phyloP scores from a whole-genome alignment of 2,888 invertebrate species.

The Torymus texanus region DNA sequence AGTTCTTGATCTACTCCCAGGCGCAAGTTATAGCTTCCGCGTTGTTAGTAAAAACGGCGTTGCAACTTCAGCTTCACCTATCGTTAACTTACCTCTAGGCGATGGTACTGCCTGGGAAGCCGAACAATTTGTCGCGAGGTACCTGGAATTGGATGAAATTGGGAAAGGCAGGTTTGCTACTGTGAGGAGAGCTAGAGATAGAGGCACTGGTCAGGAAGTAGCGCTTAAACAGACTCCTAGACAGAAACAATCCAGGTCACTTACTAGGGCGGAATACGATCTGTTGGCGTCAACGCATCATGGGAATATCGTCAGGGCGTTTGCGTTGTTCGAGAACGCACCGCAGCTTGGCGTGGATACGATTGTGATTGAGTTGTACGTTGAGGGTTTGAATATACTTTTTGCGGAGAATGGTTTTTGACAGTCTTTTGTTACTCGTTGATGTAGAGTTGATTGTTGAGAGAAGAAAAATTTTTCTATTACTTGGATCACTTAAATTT shows the following conservation, averaged over 20 bases:
- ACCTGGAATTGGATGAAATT: conserved; percentile 81
- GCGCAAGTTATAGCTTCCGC: conserved; percentile 85
- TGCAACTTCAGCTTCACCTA: conserved; percentile 78
- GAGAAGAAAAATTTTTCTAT: no score
- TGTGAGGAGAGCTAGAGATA: conserved; percentile 84
- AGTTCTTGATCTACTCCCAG: conserved; percentile 69
- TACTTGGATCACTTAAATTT: no score
- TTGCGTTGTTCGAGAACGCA: conserved; percentile 86
- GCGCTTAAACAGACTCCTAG: conserved; percentile 85
- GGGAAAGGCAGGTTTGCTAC: conserved; percentile 85
- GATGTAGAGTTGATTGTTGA: no score
- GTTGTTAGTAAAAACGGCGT: conserved; percentile 80
- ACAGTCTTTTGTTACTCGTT: no score
- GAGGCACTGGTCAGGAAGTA: conserved; percentile 85
- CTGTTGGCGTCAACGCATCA: conserved; percentile 83
- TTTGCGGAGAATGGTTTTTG: background rate
- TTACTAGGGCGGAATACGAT: conserved; percentile 84
- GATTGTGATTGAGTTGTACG: conserved; percentile 85
- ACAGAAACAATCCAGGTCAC: conserved; percentile 80
- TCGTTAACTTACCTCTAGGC: conserved; percentile 80
- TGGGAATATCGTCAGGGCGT: conserved; percentile 82
- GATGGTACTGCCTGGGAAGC: conserved; percentile 82
- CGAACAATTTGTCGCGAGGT: conserved; percentile 81
- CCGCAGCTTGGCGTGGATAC: conserved; percentile 83
- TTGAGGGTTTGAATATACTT: conserved; percentile 59